Percentiles rank a stretch among this genome's conserved stretches.
These are phyloP conservation scores for Coturnix japonica DNA, from an alignment of 2,113 vertebrate genomes.

Conservation along the genomic window DNA sequence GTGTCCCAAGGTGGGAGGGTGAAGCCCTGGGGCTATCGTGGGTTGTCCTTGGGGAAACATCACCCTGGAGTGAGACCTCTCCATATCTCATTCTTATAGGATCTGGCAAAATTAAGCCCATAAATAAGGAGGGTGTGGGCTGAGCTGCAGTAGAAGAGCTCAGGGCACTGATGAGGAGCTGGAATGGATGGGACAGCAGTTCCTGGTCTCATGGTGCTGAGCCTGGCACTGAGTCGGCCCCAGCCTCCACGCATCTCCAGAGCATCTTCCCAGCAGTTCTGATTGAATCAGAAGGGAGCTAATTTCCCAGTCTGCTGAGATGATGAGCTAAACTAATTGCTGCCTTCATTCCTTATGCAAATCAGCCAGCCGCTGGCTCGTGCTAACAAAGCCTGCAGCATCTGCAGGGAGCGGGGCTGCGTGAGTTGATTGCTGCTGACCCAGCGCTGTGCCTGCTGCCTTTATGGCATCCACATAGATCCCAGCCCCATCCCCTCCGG, in stretches of 20 bases:
- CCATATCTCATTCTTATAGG: accelerated
- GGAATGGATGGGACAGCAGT: not conserved
- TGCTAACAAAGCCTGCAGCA: not conserved
- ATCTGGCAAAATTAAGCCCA: accelerated
- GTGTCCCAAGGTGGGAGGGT: not conserved
- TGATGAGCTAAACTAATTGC: slow-evolving; percentile 35
- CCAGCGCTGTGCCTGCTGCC: accelerated
- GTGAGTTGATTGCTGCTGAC: accelerated
- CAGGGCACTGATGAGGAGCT: not conserved
- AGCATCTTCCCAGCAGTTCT: slow-evolving; percentile 19
- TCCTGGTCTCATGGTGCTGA: accelerated
- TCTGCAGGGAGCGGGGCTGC: not conserved
- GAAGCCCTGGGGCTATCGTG: not conserved
- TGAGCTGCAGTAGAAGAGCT: accelerated
- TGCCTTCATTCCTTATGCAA: slow-evolving; percentile 43
- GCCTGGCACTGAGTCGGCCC: accelerated
- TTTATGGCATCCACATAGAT: accelerated
- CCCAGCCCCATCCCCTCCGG: not conserved
- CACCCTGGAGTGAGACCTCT: not conserved
- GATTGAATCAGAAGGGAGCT: not conserved
- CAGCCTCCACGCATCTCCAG: accelerated
- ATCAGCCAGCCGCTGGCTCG: not conserved
- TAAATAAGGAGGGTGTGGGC: not conserved
- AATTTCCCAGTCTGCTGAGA: slow-evolving; percentile 14
- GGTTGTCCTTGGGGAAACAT: accelerated